Evolutionary conservation across 2,113 vertebrate species (phyloP), one percentile per base, ranked within the genome.

Genomic region (Pedetes capensis): DNA sequence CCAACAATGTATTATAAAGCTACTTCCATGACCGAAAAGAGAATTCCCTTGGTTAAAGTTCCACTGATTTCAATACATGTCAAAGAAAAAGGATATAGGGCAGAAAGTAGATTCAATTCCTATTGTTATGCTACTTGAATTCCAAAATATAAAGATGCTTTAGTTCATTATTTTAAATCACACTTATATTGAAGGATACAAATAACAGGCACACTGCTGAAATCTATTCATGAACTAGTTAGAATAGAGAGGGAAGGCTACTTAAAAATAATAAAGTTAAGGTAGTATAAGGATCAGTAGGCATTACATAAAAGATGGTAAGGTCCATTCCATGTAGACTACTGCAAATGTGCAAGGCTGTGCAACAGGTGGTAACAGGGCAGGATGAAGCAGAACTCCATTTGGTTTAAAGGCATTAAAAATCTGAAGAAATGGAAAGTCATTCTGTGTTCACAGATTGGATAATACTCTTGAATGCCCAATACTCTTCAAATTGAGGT

Each of bases 1-100:
- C n/a, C n/a, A n/a, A n/a, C n/a, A 9, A 49, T 25, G 23, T 17
- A 22, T 53, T 39, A 37, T 27, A 57, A 86, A 34, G 55, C 22
- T 74, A 39, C 57, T 74, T 49, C 47, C 74, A 32, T 78, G 32
- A 27, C 39, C 23, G 3, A 22, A 8, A 14, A 61, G 27, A 8
- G 14, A 34, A 29, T 42, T 59, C 6, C 42, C 42, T 63, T 55
- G 47, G 55, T 13, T 74, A 23, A 76, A 71, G 23, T 64, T 63
- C 47, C 12, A 59, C 11, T 16, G 66, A 72, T 42, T 14, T 74
- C 74, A 29, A 13, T 13, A 59, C 27, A 84, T 84, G 49, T 29
- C 29, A 34, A 49, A 13, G n/a, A 55, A 51, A n/a, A 18, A 10
- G 1, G 4, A 34, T 11, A 59, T 6, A 2, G 5, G 39, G 1